Base-by-base conservation (phyloP, 2,113 vertebrate species). In the Chionomys nivalis region DNA sequence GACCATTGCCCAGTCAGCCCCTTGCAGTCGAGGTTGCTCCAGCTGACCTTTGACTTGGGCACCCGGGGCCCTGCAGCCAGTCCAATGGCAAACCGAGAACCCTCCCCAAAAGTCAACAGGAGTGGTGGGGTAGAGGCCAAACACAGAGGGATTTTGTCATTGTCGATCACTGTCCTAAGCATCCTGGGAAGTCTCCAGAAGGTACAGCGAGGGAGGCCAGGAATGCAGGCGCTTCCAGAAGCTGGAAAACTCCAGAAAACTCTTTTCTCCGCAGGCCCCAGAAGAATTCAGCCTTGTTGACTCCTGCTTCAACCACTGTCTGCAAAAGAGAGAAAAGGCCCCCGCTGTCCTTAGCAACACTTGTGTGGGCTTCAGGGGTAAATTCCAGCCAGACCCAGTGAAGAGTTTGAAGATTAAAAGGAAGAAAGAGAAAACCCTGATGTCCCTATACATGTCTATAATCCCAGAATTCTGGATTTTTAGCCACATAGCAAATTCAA, bases 31-130 rank as follows among this genome's bases (percentile, higher is more conserved):
- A 70, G 39, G 73, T 70, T 4, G 14, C 28, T 47, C 42, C 31
- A n/a, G 63, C 58, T 93, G 21, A 81, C 17, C 75, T 88, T n/a
- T 44, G 75, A 73, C 86, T 47, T 75, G 3, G 11, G 39, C 42
- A 19, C 19, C 6, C 0, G 0, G 3, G n/a, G 28, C 42, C 17
- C 76, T 16, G 44, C 7, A 0, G 44, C 42, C 81, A 31, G 33
- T 16, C 42, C 61, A 9, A 0, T 1, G 4, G 36, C 72, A 90
- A 81, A 36, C 23, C 83, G 55, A 79, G 52, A 66, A 39, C 26
- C 33, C 33, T 85, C 58, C 26, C 89, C 24, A 24, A 23, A 82
- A 76, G 63, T 36, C 70, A 23, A 7, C 31, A 8, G 3, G 1
- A 36, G 36, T 26, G 33, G 21, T 42, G 28, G 42, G 36, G 2